Percentiles rank a stretch among this genome's conserved stretches.
These are phyloP conservation scores for Ophiodon elongatus DNA, from an alignment of 2,113 vertebrate species.

Conservation along the genomic window DNA sequence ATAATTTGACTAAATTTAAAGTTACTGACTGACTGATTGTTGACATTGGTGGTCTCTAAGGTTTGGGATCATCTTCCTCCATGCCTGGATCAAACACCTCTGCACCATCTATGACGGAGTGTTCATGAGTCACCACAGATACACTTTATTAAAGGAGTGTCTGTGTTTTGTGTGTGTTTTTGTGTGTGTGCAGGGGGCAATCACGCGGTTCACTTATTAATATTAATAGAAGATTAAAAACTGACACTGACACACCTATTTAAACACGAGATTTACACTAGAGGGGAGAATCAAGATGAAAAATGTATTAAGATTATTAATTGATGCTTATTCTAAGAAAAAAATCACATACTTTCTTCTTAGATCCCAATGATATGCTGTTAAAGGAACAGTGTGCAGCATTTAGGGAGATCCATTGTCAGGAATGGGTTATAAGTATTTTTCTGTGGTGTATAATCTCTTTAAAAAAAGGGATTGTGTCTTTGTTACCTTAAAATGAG, in stretches of 20 bases:
- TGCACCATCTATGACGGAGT: not conserved
- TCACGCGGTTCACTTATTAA: constrained; percentile 25
- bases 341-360: not conserved
- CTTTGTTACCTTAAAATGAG: too few species aligned
- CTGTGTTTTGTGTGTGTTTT: not conserved
- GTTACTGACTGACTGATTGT: not conserved
- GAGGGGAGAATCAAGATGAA: not conserved
- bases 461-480: too few species aligned
- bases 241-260: constrained; percentile 37
- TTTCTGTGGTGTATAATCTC: not conserved
- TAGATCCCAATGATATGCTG: not conserved
- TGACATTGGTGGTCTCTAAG: not conserved
- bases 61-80: not conserved
- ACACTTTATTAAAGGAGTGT: not conserved
- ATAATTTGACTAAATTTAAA: not conserved
- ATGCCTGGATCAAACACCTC: not conserved
- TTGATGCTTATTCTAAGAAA: constrained; percentile 4
- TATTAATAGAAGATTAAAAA: constrained; percentile 49
- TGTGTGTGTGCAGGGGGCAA: not conserved
- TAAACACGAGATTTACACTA: constrained; percentile 18
- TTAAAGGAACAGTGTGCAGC: not conserved
- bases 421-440: not conserved
- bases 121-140: not conserved
- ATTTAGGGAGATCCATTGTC: not conserved
- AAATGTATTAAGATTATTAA: constrained; percentile 24